Evolutionary conservation across 2,888 invertebrate species (phyloP).

Genomic region (Drosophila fulvimacula): DNA sequence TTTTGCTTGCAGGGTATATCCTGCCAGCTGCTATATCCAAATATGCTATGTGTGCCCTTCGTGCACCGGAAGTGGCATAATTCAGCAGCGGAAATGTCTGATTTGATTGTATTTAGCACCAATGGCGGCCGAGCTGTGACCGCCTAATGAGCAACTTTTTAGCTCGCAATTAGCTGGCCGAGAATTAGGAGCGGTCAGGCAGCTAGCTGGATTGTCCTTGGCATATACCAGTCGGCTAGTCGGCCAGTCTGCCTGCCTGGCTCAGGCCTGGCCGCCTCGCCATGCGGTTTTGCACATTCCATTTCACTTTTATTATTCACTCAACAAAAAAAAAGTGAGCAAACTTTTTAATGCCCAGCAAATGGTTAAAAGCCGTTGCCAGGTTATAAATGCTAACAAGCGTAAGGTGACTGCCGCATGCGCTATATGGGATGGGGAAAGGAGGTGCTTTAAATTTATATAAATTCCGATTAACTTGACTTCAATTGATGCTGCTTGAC

Average conservation of each 20-base stretch:
- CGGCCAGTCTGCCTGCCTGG: neutral
- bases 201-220: slow-evolving; percentile 14
- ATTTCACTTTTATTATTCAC: slow-evolving; percentile 61
- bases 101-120: slow-evolving; percentile 72
- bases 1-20: neutral
- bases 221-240: neutral
- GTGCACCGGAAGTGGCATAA: slow-evolving; percentile 69
- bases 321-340: slow-evolving; percentile 34
- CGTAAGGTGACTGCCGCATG: slow-evolving; percentile 17
- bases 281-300: slow-evolving; percentile 51
- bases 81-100: slow-evolving; percentile 66
- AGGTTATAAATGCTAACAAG: neutral
- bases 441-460: neutral
- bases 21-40: slow-evolving; percentile 2
- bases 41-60: slow-evolving; percentile 51
- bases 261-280: no score
- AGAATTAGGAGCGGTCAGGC: slow-evolving; percentile 13
- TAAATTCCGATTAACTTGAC: neutral
- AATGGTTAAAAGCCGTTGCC: slow-evolving; percentile 50
- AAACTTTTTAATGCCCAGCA: slow-evolving; percentile 69
- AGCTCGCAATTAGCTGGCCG: slow-evolving; percentile 66
- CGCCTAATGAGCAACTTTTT: slow-evolving; percentile 72
- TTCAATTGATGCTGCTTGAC: neutral
- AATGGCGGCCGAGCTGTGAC: slow-evolving; percentile 21
- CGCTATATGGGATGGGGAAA: slow-evolving; percentile 12